These are phyloP conservation scores for Melanotaenia pygmaea DNA, from an alignment of 2,797 vertebrate species.

Conservation along the genomic window DNA sequence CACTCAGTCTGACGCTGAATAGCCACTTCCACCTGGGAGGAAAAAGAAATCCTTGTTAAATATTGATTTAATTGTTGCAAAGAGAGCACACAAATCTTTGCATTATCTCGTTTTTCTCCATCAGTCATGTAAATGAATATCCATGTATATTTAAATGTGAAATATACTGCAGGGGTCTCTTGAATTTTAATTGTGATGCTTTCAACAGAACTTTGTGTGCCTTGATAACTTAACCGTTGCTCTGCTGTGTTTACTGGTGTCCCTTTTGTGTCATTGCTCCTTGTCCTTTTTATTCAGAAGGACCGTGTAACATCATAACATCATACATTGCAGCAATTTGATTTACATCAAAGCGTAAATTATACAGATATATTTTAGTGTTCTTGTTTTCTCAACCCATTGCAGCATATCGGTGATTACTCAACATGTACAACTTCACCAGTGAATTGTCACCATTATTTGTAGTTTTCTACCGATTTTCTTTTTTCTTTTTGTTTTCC, in stretches of 20 bases:
- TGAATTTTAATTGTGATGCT: constrained; percentile 78
- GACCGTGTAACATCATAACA: constrained; percentile 52
- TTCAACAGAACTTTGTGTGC: constrained; percentile 84
- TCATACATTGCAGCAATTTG: constrained; percentile 32
- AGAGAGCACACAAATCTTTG: constrained; percentile 71
- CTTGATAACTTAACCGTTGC: constrained; percentile 79
- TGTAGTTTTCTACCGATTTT: constrained; percentile 55
- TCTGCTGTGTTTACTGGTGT: constrained; percentile 77
- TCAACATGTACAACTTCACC: constrained; percentile 73
- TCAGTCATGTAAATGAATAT: constrained; percentile 73
- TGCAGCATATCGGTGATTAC: constrained; percentile 55
- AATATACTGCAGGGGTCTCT: constrained; percentile 82
- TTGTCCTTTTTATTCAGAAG: constrained; percentile 45
- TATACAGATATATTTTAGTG: constrained; percentile 47
- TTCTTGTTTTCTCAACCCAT: constrained; percentile 43
- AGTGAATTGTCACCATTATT: constrained; percentile 51
- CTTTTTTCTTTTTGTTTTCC: constrained; percentile 32
- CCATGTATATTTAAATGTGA: constrained; percentile 82
- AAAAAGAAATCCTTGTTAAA: constrained; percentile 17
- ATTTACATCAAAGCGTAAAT: constrained; percentile 48
- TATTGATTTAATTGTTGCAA: constrained; percentile 46
- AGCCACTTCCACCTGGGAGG: constrained; percentile 52
- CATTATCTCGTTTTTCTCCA: constrained; percentile 64
- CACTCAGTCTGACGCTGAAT: constrained; percentile 55
- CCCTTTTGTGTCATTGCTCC: constrained; percentile 63